phyloP scores from a whole-genome alignment of 2,113 vertebrate genomes.

The Phaethon lepturus region DNA sequence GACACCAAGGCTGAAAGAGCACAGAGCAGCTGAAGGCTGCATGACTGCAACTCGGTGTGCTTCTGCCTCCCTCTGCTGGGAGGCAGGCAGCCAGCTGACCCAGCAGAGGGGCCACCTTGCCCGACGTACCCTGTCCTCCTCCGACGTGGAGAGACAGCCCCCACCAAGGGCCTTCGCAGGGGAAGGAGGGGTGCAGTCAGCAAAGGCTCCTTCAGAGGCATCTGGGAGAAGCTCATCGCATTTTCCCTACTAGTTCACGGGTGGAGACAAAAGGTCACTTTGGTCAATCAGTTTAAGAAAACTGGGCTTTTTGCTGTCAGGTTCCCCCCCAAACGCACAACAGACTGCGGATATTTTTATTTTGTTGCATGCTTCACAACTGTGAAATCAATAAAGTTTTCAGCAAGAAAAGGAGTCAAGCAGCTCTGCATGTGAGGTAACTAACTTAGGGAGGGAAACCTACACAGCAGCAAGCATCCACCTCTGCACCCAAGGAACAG shows the following conservation, averaged over 20 bases:
- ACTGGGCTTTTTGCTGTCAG: background rate
- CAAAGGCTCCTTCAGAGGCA: background rate
- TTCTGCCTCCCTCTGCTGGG: constrained; percentile 62
- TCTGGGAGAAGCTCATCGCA: background rate
- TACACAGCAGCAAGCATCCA: background rate
- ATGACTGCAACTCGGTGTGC: background rate
- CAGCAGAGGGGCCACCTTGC: background rate
- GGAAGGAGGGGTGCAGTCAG: background rate
- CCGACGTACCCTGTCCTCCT: background rate
- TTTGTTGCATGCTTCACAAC: background rate
- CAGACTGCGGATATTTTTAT: background rate
- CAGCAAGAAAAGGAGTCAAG: background rate
- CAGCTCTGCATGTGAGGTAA: too few relatives aligned
- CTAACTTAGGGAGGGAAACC: background rate
- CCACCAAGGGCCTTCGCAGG: background rate
- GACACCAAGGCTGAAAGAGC: background rate
- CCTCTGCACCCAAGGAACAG: background rate
- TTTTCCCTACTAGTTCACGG: background rate
- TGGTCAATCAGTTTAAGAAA: background rate
- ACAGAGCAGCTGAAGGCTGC: background rate
- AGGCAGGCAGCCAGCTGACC: background rate
- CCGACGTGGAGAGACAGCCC: fast-evolving
- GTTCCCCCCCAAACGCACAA: background rate
- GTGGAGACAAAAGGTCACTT: background rate
- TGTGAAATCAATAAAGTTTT: background rate